Conservation (phyloP, 1,140 invertebrate genomes). For the Drosophila carrolli region DNA sequence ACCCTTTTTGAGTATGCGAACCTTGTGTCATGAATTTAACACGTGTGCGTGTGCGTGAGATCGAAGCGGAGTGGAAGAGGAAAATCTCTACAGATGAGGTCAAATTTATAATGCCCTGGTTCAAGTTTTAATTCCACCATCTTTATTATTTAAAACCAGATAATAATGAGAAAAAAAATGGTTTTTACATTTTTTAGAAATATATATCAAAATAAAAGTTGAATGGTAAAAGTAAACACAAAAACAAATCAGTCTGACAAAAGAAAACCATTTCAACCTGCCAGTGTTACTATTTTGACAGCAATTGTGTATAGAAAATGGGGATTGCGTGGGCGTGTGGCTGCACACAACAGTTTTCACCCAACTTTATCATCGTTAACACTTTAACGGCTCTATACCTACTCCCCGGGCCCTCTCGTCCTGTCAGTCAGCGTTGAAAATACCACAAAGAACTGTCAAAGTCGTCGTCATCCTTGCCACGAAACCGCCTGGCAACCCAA, state of each 20-base stretch:
- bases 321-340: slow-evolving; percentile 1
- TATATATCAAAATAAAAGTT: no score
- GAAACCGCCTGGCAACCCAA: slow-evolving; percentile 2
- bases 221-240: no score
- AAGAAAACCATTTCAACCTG: neutral
- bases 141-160: no score
- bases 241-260: neutral
- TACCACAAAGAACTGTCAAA: slow-evolving; percentile 81
- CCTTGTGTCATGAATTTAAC: slow-evolving; percentile 72
- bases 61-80: neutral
- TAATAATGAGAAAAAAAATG: no score
- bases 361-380: slow-evolving; percentile 65
- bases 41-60: slow-evolving; percentile 50
- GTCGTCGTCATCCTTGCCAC: slow-evolving; percentile 49
- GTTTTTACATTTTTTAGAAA: no score
- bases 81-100: neutral
- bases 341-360: slow-evolving; percentile 26
- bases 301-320: neutral
- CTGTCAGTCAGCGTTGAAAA: slow-evolving; percentile 45
- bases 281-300: neutral
- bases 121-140: no score
- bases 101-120: neutral
- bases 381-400: slow-evolving; percentile 52
- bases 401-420: slow-evolving; percentile 1
- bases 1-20: slow-evolving; percentile 69